Base-by-base conservation (phyloP, 2,797 vertebrate species). In the Peromyscus melanophrys region DNA sequence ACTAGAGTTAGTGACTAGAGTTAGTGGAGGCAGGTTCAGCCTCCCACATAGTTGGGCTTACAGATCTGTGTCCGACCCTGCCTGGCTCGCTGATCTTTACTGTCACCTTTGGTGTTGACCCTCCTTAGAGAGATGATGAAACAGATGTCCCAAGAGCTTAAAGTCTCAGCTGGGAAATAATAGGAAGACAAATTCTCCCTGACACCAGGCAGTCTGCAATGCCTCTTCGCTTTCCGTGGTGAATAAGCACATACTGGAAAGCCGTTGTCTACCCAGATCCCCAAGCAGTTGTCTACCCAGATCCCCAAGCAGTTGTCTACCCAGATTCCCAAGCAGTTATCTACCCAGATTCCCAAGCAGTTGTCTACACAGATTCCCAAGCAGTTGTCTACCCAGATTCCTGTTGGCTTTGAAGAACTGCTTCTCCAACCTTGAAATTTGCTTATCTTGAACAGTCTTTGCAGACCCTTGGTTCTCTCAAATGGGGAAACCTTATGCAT, bases 111-210 rank as follows among this genome's bases (percentile, higher is more conserved):
- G 40, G 34, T 82, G 10, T 76, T 61, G 40, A 67, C 11, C 55
- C 31, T 14, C 29, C 63, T 52, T 92, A 65, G 81, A 73, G 59
- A 77, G 92, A 81, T 88, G 95, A 92, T 86, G 46, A 95, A 89
- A 71, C 17, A 46, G 29, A n/a, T 71, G 25, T 40, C 31, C 49
- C 8, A 27, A 57, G n/a, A 90, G 9, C 13, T 88, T 94, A n/a
- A 75, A 57, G 57, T 43, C 69, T 21, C 25, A 55, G 31, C 73
- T 40, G n/a, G 87, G 40, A 83, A 84, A 46, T n/a, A 71, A 46
- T n/a, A 71, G n/a, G 37, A 86, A 52, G 63, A 25, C 23, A 6
- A 31, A 27, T 63, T 84, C 85, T 3, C 31, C 0, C n/a, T 29
- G 43, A 16, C 16, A 21, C 57, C 27, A 76, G 49, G 63, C 63